Conservation (phyloP, 1,140 invertebrate species). For the Meteorus sp. region DNA sequence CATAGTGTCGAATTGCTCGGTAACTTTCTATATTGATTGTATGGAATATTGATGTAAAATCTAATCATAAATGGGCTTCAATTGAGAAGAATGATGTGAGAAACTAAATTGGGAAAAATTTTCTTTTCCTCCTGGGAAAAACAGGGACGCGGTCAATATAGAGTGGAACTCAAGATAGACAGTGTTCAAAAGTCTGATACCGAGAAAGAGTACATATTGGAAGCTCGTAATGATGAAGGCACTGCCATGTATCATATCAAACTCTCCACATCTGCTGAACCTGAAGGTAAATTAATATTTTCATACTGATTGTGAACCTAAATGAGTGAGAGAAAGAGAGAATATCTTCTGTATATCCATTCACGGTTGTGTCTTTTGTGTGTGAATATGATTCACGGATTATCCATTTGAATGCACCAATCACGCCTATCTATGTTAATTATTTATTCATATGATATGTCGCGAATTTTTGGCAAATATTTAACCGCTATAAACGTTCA, state of each 20-base stretch:
- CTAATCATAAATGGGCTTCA: too few species aligned
- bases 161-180: slow-evolving; percentile 66
- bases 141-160: slow-evolving; percentile 68
- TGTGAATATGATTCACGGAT: not conserved
- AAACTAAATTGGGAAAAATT: too few species aligned
- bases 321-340: not conserved
- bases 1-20: too few species aligned
- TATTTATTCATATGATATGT: not conserved
- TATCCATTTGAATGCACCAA: slow-evolving; percentile 6
- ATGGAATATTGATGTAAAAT: not conserved
- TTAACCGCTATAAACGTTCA: slow-evolving; percentile 48
- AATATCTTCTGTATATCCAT: too few species aligned
- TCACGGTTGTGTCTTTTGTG: not conserved
- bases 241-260: slow-evolving; percentile 64
- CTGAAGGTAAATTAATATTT: slow-evolving; percentile 67
- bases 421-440: slow-evolving; percentile 6
- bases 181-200: slow-evolving; percentile 75
- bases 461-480: slow-evolving; percentile 27
- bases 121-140: slow-evolving; percentile 27
- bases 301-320: too few species aligned
- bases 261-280: slow-evolving; percentile 72
- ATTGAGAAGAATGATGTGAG: too few species aligned
- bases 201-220: slow-evolving; percentile 68
- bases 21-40: too few species aligned
- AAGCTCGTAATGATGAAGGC: slow-evolving; percentile 69